phyloP scores from a whole-genome alignment of 1,140 invertebrate genomes.

The Asobara japonica region DNA sequence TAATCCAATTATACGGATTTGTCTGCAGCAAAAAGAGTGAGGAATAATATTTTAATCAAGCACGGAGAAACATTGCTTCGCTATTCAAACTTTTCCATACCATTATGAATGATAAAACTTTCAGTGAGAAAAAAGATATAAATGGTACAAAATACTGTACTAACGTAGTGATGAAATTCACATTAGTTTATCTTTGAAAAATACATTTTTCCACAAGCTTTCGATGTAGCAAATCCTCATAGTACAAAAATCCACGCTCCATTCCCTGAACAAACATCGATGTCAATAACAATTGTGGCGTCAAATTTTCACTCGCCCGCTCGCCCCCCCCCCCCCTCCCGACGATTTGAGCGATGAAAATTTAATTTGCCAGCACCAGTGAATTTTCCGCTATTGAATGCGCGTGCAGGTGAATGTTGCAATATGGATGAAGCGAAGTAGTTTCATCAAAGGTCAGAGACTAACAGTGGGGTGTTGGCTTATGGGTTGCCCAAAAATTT shows the following conservation, averaged over 20 bases:
- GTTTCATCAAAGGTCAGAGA: background rate
- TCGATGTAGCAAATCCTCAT: no score
- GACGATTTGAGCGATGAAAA: background rate
- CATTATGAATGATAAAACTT: no score
- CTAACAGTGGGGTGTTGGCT: background rate
- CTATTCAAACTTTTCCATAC: background rate
- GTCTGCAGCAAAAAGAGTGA: background rate
- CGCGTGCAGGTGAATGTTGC: background rate
- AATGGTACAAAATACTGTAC: no score
- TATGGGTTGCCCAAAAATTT: background rate
- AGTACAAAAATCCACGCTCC: no score
- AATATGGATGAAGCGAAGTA: background rate
- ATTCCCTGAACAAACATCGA: no score
- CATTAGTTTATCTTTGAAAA: no score
- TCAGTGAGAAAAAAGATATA: no score
- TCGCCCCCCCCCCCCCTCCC: no score
- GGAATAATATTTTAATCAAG: background rate
- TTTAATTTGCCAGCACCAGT: background rate
- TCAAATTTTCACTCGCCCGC: no score
- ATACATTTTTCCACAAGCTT: no score
- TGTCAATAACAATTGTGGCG: no score
- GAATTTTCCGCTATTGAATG: background rate
- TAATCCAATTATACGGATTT: background rate
- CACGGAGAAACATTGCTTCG: background rate
- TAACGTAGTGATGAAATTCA: no score